Evolutionary conservation across 2,888 invertebrate species (phyloP), one percentile per base, ranked within the genome.

Genomic region (Aromia moschata): DNA sequence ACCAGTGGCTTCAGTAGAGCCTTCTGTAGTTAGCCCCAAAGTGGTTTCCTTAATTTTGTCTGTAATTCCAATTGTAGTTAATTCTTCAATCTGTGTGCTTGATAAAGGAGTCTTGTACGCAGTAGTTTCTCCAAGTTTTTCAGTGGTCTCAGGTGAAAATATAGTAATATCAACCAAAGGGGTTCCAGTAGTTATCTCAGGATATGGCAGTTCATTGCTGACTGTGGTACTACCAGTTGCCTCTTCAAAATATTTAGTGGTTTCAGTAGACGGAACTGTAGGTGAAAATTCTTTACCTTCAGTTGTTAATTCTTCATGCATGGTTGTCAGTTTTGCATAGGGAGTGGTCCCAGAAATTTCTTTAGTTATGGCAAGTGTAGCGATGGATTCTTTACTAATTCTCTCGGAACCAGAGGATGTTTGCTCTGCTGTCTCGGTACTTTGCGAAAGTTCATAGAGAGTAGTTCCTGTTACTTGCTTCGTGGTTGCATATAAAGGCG

Each of bases 61-160:
- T 38, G 41, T 37, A 12, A 33, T 17, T 36, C 31, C 31, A 16
- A 9, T 40, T 9, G 40, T 47, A 20, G 47, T 40, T 17, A 44
- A 1, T 36, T 54, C 44, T 7, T 44, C 52, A 30, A 41, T 47
- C 33, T 40, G 31, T 41, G 16, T 30, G 25, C 14, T 25, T 30
- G 44, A 45, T 16, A 43, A 43, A n/a, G 16, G 10, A 18, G n/a
- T 15, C n/a, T 41, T 25, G 7, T 25, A 25, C 4, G n/a, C n/a
- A n/a, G n/a, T n/a, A n/a, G 7, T 25, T 25, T 25, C 25, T 25
- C 4, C 7, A 25, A 7, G 25, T 3, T 7, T 7, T 25, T 25
- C 4, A 25, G 25, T 25, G 7, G 25, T 25, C 25, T 3, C 7
- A 25, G 7, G 7, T 7, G 25, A 25, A 7, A 3, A 5, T 25